Base-by-base conservation (phyloP, 1,140 invertebrate species). In the Vollenhovia emeryi region DNA sequence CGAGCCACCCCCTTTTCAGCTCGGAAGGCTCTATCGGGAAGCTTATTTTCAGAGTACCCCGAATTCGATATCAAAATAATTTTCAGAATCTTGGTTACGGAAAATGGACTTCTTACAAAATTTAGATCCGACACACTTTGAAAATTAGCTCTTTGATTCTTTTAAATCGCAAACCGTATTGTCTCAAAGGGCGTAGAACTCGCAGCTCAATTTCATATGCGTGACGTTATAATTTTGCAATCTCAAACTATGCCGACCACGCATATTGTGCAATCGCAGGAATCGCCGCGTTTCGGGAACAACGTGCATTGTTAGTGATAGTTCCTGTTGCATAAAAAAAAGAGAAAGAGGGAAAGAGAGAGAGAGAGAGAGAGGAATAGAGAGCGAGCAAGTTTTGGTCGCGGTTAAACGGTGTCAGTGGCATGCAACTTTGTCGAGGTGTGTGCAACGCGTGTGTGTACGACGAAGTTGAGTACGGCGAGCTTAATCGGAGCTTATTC, bases 401-500 rank as follows among this genome's bases (percentile, higher is more conserved):
- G 55, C n/a, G 27, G 8, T 69, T 24, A 36, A 57, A 40, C 71
- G 9, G 18, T 55, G 64, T 71, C 78, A 55, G 18, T 27, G 62
- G 48, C 62, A 52, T 79, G 3, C 30, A 80, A 80, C 33, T 79
- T 55, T 40, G n/a, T 59, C 40, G 21, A 18, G 15, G 18, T 36
- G 40, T 60, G 4, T 82, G 24, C 21, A 36, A 24, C n/a, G n/a
- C 45, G 55, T 83, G 15, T 75, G 43, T 30, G 24, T 15, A 43
- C n/a, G 40, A 48, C 57, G 40, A 40, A 69, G 52, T 5, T 79
- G 36, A 68, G 18, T 64, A 80, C 36, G 13, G 11, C 1, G 48
- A 80, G 48, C 57, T 80, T 57, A 71, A 80, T 69, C 78, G 48
- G 33, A 71, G 33, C 76, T 80, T 80, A 80, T 80, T 69, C 48